Evolutionary conservation across 1,140 invertebrate species (phyloP).

Genomic region (Bombus affinis): DNA sequence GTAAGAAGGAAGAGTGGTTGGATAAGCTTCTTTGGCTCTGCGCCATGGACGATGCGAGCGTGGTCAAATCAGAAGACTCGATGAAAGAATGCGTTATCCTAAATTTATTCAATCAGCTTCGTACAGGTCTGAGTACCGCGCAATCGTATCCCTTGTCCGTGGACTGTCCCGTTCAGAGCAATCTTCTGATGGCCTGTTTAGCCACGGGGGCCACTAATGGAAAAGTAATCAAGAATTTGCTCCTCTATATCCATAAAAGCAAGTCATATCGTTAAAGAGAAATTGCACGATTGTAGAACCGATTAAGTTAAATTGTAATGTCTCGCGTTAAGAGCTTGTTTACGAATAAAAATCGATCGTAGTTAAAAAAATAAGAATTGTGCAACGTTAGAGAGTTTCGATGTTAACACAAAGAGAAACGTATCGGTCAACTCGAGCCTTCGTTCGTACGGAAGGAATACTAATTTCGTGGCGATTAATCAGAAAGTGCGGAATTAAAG

Average conservation of each 20-base stretch:
- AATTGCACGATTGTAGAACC: neutral
- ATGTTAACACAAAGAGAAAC: neutral
- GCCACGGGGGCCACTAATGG: conserved; percentile 61
- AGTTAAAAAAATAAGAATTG: neutral
- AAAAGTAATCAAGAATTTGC: conserved; percentile 63
- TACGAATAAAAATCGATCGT: neutral
- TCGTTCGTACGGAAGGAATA: conserved; percentile 21
- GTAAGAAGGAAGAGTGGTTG: conserved; percentile 62
- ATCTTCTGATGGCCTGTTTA: conserved; percentile 64
- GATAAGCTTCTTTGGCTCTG: conserved; percentile 77
- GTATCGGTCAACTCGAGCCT: neutral
- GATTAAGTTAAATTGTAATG: no score
- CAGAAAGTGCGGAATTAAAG: neutral
- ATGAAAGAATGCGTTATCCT: conserved; percentile 76
- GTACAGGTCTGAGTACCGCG: conserved; percentile 67
- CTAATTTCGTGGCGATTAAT: neutral
- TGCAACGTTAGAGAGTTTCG: neutral
- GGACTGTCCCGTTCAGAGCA: conserved; percentile 60
- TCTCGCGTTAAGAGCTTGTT: neutral
- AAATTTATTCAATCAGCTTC: conserved; percentile 76
- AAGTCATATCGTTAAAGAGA: conserved; percentile 19
- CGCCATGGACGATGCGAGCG: conserved; percentile 62
- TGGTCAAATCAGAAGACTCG: conserved; percentile 65
- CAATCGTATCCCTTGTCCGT: conserved; percentile 59
- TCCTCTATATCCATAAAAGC: conserved; percentile 49